Evolutionary conservation across 1,140 invertebrate genomes (phyloP).

Genomic region (Dolichoris vasculosae): DNA sequence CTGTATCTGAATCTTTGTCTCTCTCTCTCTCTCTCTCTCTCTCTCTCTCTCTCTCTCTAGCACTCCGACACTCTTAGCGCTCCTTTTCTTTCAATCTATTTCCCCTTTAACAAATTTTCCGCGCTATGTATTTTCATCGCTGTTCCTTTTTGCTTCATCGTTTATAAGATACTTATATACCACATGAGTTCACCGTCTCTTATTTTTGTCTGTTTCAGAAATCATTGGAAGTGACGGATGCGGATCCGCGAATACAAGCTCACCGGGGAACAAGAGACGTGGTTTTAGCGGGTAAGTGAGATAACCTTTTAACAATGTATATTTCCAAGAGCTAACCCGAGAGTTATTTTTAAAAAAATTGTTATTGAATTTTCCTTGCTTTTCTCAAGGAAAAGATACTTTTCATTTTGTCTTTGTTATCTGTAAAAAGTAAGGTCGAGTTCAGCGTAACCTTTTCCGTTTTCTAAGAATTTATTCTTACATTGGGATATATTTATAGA

Average conservation of each 20-base stretch:
- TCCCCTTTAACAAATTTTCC: background rate
- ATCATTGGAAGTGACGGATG: slow-evolving; percentile 75
- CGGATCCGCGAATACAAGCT: slow-evolving; percentile 77
- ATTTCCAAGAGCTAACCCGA: background rate
- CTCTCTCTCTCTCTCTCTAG: background rate
- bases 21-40: background rate
- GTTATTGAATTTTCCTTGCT: background rate
- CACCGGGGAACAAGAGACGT: slow-evolving; percentile 86
- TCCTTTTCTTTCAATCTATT: background rate
- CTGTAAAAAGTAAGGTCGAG: background rate
- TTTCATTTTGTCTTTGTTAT: background rate
- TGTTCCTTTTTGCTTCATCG: background rate
- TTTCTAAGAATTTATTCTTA: background rate
- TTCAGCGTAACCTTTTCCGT: background rate
- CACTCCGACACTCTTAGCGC: background rate
- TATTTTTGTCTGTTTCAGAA: slow-evolving; percentile 70
- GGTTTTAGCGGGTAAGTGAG: slow-evolving; percentile 85
- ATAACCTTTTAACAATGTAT: background rate
- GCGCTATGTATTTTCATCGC: slow-evolving; percentile 18
- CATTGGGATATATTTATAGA: background rate
- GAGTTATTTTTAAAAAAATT: slow-evolving; percentile 15
- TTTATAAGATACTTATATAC: background rate
- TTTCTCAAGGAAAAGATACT: background rate
- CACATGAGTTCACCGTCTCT: background rate
- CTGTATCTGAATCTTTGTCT: too few species aligned